Conservation (phyloP, 1,140 invertebrate genomes). For the Episyrphus balteatus region DNA sequence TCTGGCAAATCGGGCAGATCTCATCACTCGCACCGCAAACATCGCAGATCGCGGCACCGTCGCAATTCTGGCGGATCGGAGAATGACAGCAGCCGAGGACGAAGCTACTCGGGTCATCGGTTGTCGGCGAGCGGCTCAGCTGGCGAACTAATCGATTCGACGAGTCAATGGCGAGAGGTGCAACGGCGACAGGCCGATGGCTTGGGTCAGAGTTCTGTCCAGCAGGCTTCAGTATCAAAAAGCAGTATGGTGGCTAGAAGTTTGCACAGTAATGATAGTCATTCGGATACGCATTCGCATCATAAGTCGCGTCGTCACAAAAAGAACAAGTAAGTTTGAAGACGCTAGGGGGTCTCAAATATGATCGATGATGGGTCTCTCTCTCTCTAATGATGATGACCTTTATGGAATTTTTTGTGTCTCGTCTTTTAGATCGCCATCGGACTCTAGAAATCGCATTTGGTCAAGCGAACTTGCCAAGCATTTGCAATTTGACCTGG, state of each 20-base stretch:
- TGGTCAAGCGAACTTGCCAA: constrained; percentile 61
- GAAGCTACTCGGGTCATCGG: constrained; percentile 38
- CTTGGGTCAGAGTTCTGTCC: constrained; percentile 41
- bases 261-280: constrained; percentile 41
- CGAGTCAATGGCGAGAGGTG: constrained; percentile 76
- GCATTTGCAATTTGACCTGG: constrained; percentile 80
- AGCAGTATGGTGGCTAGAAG: constrained; percentile 39
- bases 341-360: no score
- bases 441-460: constrained; percentile 47
- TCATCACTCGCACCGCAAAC: constrained; percentile 48
- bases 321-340: constrained; percentile 48
- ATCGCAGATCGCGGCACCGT: constrained; percentile 53
- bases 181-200: constrained; percentile 58
- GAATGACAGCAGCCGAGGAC: constrained; percentile 38
- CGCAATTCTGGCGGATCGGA: constrained; percentile 46
- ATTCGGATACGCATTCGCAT: constrained; percentile 39
- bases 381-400: no score
- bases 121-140: constrained; percentile 33
- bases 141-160: constrained; percentile 72
- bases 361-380: no score
- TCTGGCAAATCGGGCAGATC: constrained; percentile 57
- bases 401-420: no score
- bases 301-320: constrained; percentile 45
- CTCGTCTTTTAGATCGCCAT: constrained; percentile 41
- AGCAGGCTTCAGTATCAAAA: constrained; percentile 54